Evolutionary conservation across 2,888 invertebrate species (phyloP).

Genomic region (Mesochorus sp.): DNA sequence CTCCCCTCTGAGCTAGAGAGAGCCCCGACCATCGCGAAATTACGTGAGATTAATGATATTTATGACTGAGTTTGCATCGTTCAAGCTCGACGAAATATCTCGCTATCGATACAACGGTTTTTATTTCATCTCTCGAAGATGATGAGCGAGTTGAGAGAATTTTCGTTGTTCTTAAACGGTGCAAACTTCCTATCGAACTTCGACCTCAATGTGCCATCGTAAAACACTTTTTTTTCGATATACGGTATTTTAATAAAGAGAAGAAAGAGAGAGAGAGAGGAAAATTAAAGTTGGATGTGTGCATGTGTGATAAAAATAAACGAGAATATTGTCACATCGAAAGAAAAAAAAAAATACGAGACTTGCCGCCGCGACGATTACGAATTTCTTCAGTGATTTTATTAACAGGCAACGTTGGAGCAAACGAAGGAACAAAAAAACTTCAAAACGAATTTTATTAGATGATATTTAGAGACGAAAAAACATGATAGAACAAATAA

Average conservation of each 20-base stretch:
- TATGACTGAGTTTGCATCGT: no score
- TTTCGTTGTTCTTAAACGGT: no score
- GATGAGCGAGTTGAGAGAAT: no score
- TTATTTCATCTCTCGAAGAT: no score
- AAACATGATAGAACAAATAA: neutral
- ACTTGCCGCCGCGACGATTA: neutral
- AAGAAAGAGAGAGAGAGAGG: neutral
- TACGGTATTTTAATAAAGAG: neutral
- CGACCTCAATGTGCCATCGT: neutral
- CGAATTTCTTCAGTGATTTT: slow-evolving; percentile 2
- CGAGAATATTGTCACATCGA: slow-evolving; percentile 18
- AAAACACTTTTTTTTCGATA: slow-evolving; percentile 2
- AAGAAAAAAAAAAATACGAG: slow-evolving; percentile 8
- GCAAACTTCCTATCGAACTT: neutral
- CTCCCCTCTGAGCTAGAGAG: neutral
- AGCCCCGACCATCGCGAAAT: no score
- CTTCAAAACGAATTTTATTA: slow-evolving; percentile 54
- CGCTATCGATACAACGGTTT: neutral
- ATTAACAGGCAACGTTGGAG: slow-evolving; percentile 32
- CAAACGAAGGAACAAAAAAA: slow-evolving; percentile 5
- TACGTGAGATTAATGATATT: no score
- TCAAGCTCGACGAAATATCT: no score
- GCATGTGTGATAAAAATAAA: slow-evolving; percentile 4
- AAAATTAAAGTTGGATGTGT: neutral
- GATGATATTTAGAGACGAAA: neutral